phyloP scores from a whole-genome alignment of 2,888 invertebrate genomes.

The Schrankia costaestrigalis region DNA sequence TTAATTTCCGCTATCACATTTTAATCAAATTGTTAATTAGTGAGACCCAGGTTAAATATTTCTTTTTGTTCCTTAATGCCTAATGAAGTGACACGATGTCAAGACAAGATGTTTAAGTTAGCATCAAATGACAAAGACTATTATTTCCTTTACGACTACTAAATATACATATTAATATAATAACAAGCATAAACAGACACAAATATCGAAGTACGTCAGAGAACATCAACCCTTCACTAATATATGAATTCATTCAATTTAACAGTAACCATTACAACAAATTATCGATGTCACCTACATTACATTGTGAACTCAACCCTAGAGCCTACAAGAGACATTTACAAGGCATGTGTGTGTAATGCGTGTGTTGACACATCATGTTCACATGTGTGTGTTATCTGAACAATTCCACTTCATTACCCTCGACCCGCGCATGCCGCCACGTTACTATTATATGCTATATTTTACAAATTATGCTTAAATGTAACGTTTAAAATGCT shows the following conservation, averaged over 20 bases:
- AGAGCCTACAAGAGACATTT: constrained; percentile 43
- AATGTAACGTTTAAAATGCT: constrained; percentile 8
- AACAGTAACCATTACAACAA: constrained; percentile 70
- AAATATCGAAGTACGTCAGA: too few species aligned
- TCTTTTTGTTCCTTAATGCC: too few species aligned
- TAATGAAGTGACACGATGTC: too few species aligned
- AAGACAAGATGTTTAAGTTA: too few species aligned
- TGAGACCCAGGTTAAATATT: too few species aligned
- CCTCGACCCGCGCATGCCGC: constrained; percentile 72
- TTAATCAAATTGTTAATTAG: too few species aligned
- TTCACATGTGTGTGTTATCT: constrained; percentile 73
- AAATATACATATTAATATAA: too few species aligned
- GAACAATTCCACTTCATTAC: constrained; percentile 79
- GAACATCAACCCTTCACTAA: constrained; percentile 44
- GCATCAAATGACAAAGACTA: too few species aligned
- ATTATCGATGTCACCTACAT: constrained; percentile 77
- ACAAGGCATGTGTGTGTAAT: constrained; percentile 22
- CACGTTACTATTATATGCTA: constrained; percentile 44
- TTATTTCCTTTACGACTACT: too few species aligned
- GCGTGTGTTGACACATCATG: constrained; percentile 20
- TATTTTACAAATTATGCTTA: constrained; percentile 17
- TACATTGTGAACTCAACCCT: constrained; percentile 64
- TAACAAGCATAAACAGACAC: too few species aligned
- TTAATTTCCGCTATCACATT: too few species aligned
- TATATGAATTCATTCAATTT: constrained; percentile 62